Conservation (phyloP, 2,113 vertebrate species). For the Thalassarche chlororhynchos region DNA sequence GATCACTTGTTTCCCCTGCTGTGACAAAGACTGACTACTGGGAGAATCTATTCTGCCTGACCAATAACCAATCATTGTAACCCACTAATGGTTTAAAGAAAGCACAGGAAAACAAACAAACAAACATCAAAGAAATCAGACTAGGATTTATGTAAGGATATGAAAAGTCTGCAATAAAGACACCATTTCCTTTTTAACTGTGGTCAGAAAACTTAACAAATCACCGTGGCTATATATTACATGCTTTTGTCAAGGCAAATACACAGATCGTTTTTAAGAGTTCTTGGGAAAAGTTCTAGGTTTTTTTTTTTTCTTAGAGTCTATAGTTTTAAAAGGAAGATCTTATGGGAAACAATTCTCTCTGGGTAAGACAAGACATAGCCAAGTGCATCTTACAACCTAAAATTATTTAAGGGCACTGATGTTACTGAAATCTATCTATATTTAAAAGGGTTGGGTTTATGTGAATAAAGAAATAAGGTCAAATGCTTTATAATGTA, state of each 20-base stretch:
- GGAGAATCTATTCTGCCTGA: neutral
- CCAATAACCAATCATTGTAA: neutral
- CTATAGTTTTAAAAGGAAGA: neutral
- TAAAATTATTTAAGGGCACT: neutral
- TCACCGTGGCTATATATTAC: rapidly evolving
- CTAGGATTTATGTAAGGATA: neutral
- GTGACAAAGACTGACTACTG: neutral
- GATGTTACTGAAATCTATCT: neutral
- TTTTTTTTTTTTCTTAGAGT: neutral
- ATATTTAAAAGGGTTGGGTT: neutral
- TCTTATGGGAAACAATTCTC: neutral
- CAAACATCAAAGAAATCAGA: neutral
- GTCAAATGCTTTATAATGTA: neutral
- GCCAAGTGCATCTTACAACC: neutral
- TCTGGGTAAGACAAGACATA: neutral
- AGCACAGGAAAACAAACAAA: neutral
- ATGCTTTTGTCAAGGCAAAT: neutral
- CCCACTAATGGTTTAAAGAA: neutral
- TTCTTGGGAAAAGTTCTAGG: neutral
- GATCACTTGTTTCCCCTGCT: neutral
- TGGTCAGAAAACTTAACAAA: neutral
- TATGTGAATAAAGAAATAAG: neutral
- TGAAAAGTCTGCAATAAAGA: neutral
- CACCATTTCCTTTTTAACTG: neutral
- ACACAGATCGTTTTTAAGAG: neutral